A percentile compares a stretch with the other conserved stretches of the same genome.
Evolutionary conservation across 2,113 vertebrate genomes (phyloP).

Genomic region (Nerophis lumbriciformis): DNA sequence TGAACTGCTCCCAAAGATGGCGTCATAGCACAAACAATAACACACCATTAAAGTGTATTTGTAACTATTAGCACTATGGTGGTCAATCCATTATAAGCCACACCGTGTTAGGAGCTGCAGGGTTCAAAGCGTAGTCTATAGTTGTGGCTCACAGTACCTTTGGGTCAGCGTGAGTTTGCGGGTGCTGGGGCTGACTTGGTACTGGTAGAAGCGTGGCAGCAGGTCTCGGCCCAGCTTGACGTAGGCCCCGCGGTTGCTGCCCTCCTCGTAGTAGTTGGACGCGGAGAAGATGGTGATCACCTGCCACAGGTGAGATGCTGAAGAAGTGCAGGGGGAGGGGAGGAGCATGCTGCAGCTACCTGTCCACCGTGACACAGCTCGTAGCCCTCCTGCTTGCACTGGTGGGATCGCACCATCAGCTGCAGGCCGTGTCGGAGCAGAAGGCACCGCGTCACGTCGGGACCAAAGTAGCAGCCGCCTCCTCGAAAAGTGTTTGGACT

Average conservation of each 20-base stretch:
- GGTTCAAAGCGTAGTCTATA: no score
- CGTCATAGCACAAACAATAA: no score
- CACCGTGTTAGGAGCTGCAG: no score
- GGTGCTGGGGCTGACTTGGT: constrained; percentile 81
- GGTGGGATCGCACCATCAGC: constrained; percentile 90
- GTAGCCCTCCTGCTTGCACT: constrained; percentile 93
- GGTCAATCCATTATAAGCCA: no score
- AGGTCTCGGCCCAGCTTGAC: constrained; percentile 79
- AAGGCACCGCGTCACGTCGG: constrained; percentile 80
- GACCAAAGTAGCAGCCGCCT: constrained; percentile 94
- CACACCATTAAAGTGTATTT: no score
- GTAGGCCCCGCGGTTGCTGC: constrained; percentile 93
- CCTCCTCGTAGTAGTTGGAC: constrained; percentile 95
- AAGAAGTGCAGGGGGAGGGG: not conserved
- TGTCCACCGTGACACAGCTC: constrained; percentile 86
- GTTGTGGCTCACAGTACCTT: constrained; percentile 78
- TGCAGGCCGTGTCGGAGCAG: constrained; percentile 80
- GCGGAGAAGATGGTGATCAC: constrained; percentile 97
- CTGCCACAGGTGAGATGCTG: constrained; percentile 53
- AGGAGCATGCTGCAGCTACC: constrained; percentile 60
- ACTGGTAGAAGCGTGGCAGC: constrained; percentile 84
- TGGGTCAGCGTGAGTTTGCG: constrained; percentile 76
- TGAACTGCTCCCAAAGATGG: no score
- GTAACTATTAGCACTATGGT: no score
- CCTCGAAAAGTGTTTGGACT: constrained; percentile 83